phyloP scores from a whole-genome alignment of 2,113 vertebrate genomes.

The Thunnus maccoyii region DNA sequence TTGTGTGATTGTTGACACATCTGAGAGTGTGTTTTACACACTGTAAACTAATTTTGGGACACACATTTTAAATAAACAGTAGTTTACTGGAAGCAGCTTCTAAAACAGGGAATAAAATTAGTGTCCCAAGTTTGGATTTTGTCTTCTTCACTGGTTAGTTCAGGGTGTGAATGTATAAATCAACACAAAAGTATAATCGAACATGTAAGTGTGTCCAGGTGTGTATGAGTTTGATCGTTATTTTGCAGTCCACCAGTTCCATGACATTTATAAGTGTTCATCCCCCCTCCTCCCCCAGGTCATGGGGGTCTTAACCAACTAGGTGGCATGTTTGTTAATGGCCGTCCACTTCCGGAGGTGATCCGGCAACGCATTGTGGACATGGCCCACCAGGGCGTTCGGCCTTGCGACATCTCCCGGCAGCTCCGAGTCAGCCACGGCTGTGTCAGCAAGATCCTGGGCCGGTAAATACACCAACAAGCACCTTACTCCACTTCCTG shows the following conservation, averaged over 20 bases:
- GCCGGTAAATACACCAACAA: slow-evolving; percentile 82
- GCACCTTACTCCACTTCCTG: slow-evolving; percentile 19
- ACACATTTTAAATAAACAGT: no score
- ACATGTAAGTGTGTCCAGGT: slow-evolving; percentile 10
- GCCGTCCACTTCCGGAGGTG: slow-evolving; percentile 92
- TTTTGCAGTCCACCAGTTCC: slow-evolving; percentile 49
- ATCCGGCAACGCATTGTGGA: slow-evolving; percentile 94
- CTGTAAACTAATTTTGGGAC: no score
- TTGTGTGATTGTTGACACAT: background rate
- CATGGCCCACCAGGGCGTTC: slow-evolving; percentile 92
- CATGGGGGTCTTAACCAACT: slow-evolving; percentile 94
- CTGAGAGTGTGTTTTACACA: no score
- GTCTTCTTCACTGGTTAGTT: no score
- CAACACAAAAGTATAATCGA: no score
- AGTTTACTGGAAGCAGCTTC: no score
- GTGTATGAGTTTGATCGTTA: background rate
- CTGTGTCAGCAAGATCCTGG: slow-evolving; percentile 95
- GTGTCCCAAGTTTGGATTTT: no score
- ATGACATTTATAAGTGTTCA: slow-evolving; percentile 85
- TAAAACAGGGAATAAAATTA: no score
- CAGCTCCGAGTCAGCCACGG: slow-evolving; percentile 94
- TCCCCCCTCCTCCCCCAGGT: slow-evolving; percentile 87
- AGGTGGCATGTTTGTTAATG: slow-evolving; percentile 94
- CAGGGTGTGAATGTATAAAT: no score
- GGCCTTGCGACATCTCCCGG: slow-evolving; percentile 93